phyloP scores from a whole-genome alignment of 1,140 invertebrate species.

The Eulimnadia texana region DNA sequence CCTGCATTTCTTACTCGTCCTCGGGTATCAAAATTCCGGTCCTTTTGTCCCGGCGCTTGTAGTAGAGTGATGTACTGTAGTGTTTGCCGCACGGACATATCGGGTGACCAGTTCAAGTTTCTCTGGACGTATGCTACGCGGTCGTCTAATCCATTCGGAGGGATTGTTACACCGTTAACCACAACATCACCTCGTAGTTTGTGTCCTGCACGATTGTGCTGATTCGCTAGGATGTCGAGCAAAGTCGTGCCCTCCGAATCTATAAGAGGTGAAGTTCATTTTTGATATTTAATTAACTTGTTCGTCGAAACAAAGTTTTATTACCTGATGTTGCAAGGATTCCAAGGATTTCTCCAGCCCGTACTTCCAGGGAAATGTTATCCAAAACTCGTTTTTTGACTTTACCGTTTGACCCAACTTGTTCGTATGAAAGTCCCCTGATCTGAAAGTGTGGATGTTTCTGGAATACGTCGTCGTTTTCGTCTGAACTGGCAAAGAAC shows the following conservation, averaged over 20 bases:
- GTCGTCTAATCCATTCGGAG: constrained; percentile 43
- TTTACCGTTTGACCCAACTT: constrained; percentile 5
- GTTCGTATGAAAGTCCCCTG: constrained; percentile 34
- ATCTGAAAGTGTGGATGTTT: constrained; percentile 49
- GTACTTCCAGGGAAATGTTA: constrained; percentile 62
- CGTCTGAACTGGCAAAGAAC: constrained; percentile 13
- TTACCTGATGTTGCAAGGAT: constrained; percentile 66
- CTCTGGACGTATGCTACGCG: constrained; percentile 48
- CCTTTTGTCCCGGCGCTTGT: constrained; percentile 25
- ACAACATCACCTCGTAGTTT: constrained; percentile 61
- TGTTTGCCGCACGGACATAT: constrained; percentile 67
- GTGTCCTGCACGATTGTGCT: constrained; percentile 26
- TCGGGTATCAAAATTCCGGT: constrained; percentile 27
- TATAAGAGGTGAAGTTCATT: constrained; percentile 19
- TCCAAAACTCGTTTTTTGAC: constrained; percentile 37
- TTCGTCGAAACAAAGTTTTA: too few species aligned
- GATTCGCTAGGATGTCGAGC: constrained; percentile 62
- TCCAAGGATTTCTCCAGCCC: constrained; percentile 75
- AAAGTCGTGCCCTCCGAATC: constrained; percentile 63
- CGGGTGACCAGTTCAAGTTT: constrained; percentile 42
- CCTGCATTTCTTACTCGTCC: constrained; percentile 22
- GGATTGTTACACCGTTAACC: constrained; percentile 68
- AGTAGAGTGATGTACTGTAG: constrained; percentile 56
- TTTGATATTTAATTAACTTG: constrained; percentile 4
- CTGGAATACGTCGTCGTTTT: constrained; percentile 14